These are phyloP conservation scores for Antitype chi DNA, from an alignment of 2,888 invertebrate genomes.

Conservation along the genomic window DNA sequence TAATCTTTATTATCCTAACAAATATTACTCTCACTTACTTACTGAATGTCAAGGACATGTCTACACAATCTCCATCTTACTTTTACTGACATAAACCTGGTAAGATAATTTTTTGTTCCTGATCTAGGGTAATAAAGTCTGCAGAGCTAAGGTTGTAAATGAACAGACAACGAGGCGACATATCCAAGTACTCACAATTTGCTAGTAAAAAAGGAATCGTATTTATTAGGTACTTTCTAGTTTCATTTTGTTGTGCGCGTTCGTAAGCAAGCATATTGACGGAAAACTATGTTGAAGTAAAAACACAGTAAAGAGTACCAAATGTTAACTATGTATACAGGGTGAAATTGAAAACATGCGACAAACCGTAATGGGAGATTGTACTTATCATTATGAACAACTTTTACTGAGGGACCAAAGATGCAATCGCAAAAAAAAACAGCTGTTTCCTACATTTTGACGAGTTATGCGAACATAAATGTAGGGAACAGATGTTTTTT, in stretches of 20 bases:
- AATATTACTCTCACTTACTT: slow-evolving; percentile 32
- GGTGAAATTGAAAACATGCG: no score
- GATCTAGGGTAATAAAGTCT: slow-evolving; percentile 49
- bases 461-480: no score
- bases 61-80: slow-evolving; percentile 7
- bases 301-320: neutral
- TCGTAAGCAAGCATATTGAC: slow-evolving; percentile 11
- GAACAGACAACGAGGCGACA: slow-evolving; percentile 56
- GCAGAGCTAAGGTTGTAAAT: slow-evolving; percentile 37
- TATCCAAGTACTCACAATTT: slow-evolving; percentile 37
- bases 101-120: slow-evolving; percentile 45
- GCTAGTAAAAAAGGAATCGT: slow-evolving; percentile 41
- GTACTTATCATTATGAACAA: no score
- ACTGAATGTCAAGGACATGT: slow-evolving; percentile 43
- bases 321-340: neutral
- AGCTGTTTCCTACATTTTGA: no score
- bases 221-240: slow-evolving; percentile 33
- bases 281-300: neutral
- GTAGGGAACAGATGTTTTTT: no score
- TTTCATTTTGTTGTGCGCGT: slow-evolving; percentile 23
- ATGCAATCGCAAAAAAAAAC: no score
- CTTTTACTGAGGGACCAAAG: no score
- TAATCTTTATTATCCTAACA: slow-evolving; percentile 31
- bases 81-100: slow-evolving; percentile 33
- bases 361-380: no score